Conservation (phyloP, 2,888 invertebrate species). For the Glyphotaelius pellucidus region DNA sequence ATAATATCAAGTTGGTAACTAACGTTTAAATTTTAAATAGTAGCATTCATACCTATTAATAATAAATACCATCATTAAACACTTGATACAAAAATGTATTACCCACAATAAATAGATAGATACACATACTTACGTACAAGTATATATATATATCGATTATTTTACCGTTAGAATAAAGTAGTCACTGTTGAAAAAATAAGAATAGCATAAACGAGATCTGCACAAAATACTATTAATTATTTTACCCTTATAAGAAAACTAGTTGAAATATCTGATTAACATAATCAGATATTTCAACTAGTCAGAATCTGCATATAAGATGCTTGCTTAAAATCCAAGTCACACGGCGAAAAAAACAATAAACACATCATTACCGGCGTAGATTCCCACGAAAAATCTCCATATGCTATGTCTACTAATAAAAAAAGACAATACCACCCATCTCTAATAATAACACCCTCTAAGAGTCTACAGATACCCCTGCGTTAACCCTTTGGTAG, state of each 20-base stretch:
- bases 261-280: not conserved
- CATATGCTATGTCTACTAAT: not conserved
- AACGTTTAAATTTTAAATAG: too few species aligned
- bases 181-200: too few species aligned
- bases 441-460: conserved; percentile 49
- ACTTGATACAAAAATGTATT: too few species aligned
- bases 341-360: conserved; percentile 36
- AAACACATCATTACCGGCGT: conserved; percentile 7
- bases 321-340: not conserved
- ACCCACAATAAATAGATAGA: too few species aligned
- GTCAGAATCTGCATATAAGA: not conserved
- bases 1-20: too few species aligned
- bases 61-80: too few species aligned
- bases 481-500: not conserved
- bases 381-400: conserved; percentile 46
- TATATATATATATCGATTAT: too few species aligned
- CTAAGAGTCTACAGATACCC: conserved; percentile 26
- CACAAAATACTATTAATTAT: not conserved
- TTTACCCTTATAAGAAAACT: not conserved
- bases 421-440: conserved; percentile 45
- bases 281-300: too few species aligned
- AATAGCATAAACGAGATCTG: not conserved
- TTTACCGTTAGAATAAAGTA: too few species aligned
- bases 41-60: too few species aligned
- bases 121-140: too few species aligned